A percentile compares a stretch with the other conserved stretches of the same genome.
Evolutionary conservation across 2,797 vertebrate species (phyloP).

Genomic region (Onychomys leucogaster): DNA sequence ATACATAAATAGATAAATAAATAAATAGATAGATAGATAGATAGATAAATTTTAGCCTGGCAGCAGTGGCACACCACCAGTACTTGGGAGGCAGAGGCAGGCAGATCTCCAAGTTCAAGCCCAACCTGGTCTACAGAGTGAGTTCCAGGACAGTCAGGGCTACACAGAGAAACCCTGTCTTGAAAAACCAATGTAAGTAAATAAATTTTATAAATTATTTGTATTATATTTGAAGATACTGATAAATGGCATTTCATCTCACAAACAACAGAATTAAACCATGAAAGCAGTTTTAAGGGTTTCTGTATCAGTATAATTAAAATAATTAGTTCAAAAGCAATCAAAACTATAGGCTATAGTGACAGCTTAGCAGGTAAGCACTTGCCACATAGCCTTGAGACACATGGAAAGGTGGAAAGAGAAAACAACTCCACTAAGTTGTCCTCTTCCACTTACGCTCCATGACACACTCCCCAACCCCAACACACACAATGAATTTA

Average conservation of each 20-base stretch:
- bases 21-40: neutral
- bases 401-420: neutral
- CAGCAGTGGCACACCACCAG: neutral
- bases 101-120: neutral
- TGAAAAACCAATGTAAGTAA: neutral
- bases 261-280: constrained; percentile 47
- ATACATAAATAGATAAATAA: neutral
- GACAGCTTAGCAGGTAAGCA: too few relatives aligned
- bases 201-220: neutral
- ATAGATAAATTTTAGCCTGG: neutral
- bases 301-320: constrained; percentile 36
- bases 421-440: neutral
- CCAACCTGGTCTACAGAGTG: neutral
- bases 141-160: neutral
- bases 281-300: neutral
- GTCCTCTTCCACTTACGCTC: neutral
- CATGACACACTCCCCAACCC: neutral
- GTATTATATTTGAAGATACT: neutral
- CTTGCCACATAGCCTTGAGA: too few relatives aligned
- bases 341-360: neutral
- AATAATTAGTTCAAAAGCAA: constrained; percentile 58
- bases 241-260: neutral
- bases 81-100: neutral
- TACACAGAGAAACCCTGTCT: neutral
- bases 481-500: neutral